Base-by-base conservation (phyloP, 2,888 invertebrate genomes). In the Spodoptera exigua region DNA sequence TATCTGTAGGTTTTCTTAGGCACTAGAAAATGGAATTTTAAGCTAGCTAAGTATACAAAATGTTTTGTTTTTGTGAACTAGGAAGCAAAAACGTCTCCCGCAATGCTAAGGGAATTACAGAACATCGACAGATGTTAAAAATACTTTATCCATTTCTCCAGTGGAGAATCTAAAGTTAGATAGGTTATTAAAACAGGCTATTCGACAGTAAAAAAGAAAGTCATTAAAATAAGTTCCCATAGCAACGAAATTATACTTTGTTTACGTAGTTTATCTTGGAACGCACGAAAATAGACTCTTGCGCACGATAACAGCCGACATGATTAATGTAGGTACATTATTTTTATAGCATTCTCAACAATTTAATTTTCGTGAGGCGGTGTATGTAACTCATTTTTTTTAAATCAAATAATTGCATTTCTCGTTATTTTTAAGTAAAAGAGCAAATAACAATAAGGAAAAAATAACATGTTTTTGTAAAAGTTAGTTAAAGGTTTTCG, bases 281-380 rank as follows among this genome's bases (percentile, higher is more conserved):
- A 17, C 10, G 9, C 14, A 65, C 46, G 14, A 10, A 55, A 63
- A 69, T 53, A 53, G 47, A 44, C 56, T 44, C 12, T n/a, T 16
- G 14, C 16, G 36, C 36, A 32, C 40, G 67, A 65, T 53, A 71
- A 49, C 14, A 36, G 7, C 9, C 34, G 10, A 17, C 10, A 21
- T 36, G 13, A 51, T 55, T 51, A 51, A 43, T 55, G 18, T n/a
- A n/a, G n/a, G n/a, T 14, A 27, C 27, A 27, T n/a, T 9, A 39
- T 37, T 45, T 65, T 49, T 37, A 45, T 41, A 47, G 37, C 11
- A 12, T 16, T 9, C 13, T 43, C 12, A 51, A 12, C 21, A 18
- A 41, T 46, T 13, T n/a, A 11, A 11, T 14, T 14, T 32, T 32
- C 9, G 5, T 35, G 12, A 13, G 9, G 14, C 17, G 16, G 21